Evolutionary conservation across 2,113 vertebrate species (phyloP).

Genomic region (Tachysurus fulvidraco): DNA sequence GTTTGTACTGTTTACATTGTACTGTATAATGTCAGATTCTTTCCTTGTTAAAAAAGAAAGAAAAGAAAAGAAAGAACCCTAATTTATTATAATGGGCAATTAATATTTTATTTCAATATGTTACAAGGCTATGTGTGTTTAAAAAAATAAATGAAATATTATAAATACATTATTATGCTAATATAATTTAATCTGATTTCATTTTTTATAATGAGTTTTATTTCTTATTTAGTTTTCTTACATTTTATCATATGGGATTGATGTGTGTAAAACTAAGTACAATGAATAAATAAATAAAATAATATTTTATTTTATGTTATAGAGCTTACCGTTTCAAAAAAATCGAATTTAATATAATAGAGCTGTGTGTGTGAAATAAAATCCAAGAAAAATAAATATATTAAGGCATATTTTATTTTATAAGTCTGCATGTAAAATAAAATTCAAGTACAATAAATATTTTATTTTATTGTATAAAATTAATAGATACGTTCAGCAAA

Average conservation of each 20-base stretch:
- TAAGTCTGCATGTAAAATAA: not conserved
- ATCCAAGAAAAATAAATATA: not conserved
- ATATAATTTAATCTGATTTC: no score
- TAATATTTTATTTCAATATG: no score
- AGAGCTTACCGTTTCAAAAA: not conserved
- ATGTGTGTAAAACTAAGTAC: no score
- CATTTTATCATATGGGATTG: no score
- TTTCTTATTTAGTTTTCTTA: no score
- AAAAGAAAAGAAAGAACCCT: not conserved
- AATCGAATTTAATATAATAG: not conserved
- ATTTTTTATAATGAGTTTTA: no score
- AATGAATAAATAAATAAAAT: no score
- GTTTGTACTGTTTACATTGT: not conserved
- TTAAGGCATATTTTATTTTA: not conserved
- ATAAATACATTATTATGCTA: no score
- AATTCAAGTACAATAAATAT: conserved; percentile 37
- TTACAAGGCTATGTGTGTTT: no score
- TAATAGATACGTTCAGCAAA: not conserved
- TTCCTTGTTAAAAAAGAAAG: no score
- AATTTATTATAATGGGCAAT: not conserved
- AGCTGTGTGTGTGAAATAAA: not conserved
- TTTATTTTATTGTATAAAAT: not conserved
- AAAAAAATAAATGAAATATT: no score
- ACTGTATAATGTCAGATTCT: not conserved
- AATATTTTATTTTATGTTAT: not conserved